Conservation (phyloP, 2,888 invertebrate species). For the Euspilapteryx auroguttella region DNA sequence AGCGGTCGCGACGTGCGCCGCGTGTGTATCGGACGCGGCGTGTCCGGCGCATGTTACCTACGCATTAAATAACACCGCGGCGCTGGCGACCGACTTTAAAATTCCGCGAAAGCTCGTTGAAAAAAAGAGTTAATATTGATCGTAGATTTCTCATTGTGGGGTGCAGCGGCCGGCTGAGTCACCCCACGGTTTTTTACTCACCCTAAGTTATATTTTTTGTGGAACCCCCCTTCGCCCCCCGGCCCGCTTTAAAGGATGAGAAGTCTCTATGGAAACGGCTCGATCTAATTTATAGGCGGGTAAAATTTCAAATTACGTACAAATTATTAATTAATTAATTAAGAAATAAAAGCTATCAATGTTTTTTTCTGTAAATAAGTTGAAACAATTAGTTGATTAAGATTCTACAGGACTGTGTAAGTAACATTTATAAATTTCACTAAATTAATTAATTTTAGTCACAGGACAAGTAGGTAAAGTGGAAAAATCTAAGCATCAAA, state of each 20-base stretch:
- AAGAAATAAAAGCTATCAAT: constrained; percentile 61
- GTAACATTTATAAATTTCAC: too few relatives aligned
- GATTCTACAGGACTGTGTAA: too few relatives aligned
- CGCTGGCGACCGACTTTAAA: too few relatives aligned
- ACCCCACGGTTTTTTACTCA: constrained; percentile 63
- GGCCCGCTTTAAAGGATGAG: constrained; percentile 62
- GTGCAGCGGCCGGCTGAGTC: constrained; percentile 63
- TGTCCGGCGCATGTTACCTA: too few relatives aligned
- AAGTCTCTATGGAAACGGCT: constrained; percentile 63
- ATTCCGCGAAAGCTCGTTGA: constrained; percentile 51
- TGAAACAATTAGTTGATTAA: too few relatives aligned
- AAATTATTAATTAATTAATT: too few relatives aligned
- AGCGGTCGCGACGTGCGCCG: constrained; percentile 16
- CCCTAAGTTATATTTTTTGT: constrained; percentile 63
- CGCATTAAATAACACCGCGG: too few relatives aligned
- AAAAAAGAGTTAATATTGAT: constrained; percentile 65
- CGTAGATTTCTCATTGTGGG: constrained; percentile 61
- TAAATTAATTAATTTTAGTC: too few relatives aligned
- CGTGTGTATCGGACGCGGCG: too few relatives aligned
- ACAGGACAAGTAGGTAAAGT: too few relatives aligned
- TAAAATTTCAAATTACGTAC: constrained; percentile 61
- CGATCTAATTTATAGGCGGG: constrained; percentile 61
- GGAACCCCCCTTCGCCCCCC: constrained; percentile 34
- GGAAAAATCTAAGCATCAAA: too few relatives aligned
- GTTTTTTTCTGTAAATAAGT: too few relatives aligned